Base-by-base conservation (phyloP, 2,888 invertebrate genomes). In the Xestia rhomboidea region DNA sequence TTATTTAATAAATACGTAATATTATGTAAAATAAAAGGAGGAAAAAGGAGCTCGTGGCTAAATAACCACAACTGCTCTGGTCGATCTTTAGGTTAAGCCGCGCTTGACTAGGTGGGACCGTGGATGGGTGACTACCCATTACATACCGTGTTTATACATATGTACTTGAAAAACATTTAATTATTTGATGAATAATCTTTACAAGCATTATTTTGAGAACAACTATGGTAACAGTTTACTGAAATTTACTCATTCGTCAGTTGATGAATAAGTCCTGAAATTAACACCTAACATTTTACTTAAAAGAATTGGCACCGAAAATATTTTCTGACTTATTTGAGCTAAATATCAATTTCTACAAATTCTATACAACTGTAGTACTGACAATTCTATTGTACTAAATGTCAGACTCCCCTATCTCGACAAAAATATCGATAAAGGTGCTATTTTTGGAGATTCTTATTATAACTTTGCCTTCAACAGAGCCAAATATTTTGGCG, bases 301-400 rank as follows among this genome's bases (percentile, higher is more conserved):
- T 0, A 73, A 30, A 44, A 27, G 27, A 57, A 57, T 57, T 77
- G 21, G 1, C 21, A 44, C 1, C 2, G 30, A 41, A 60, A 41
- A 60, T 15, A 5, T 57, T 30, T 57, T 21, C 13, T 30, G 21
- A 77, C 18, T n/a, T 44, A 51, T 60, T n/a, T 21, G 38, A 30
- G 15, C 11, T 68, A 18, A 30, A 30, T 68, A 68, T 0, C 15
- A 34, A 60, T 49, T 34, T 11, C 18, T 34, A 71, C 34, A 49
- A 51, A 71, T 77, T 80, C 41, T 34, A 80, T 51, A 44, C 60
- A 60, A 30, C 24, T 60, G 18, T 30, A 18, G 27, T 70, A 34
- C 13, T 51, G 51, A 44, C 41, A 13, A 70, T 41, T 70, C 3
- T 79, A 62, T 77, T 77, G 21, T 62, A 49, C 30, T 57, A 11